These are phyloP conservation scores for Ephestia elutella DNA, from an alignment of 1,140 invertebrate genomes.

Conservation along the genomic window DNA sequence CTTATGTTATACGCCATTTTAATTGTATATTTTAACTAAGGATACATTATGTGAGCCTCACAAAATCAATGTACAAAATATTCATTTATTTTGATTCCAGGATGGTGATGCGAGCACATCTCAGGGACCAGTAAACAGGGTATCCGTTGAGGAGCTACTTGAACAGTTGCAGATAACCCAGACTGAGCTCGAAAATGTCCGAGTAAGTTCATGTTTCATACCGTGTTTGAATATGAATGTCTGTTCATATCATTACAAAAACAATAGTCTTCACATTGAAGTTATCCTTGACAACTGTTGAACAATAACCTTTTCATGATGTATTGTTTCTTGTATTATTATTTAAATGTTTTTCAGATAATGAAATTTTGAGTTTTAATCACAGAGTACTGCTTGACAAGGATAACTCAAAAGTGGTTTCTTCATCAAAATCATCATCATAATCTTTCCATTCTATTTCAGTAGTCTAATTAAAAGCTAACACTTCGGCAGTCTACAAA, in stretches of 20 bases:
- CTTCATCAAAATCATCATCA: slow-evolving; percentile 7
- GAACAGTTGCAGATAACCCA: slow-evolving; percentile 87
- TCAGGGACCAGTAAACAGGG: slow-evolving; percentile 74
- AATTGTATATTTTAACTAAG: no score
- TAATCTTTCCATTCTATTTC: slow-evolving; percentile 3
- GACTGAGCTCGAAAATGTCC: slow-evolving; percentile 87
- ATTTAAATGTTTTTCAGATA: slow-evolving; percentile 7
- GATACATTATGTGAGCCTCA: no score
- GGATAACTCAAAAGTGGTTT: neutral
- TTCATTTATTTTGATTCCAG: no score
- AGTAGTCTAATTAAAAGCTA: neutral
- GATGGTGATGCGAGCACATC: slow-evolving; percentile 75
- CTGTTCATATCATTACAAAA: neutral
- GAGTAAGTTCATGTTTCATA: slow-evolving; percentile 75
- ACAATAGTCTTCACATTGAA: slow-evolving; percentile 21
- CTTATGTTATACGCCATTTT: no score
- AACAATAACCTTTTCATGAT: slow-evolving; percentile 11
- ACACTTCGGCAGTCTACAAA: neutral
- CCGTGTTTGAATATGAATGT: slow-evolving; percentile 12
- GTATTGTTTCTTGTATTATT: slow-evolving; percentile 1
- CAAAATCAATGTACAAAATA: no score
- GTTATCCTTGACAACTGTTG: slow-evolving; percentile 18
- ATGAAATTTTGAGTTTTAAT: no score
- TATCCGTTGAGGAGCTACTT: slow-evolving; percentile 84
- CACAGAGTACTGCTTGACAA: neutral